Evolutionary conservation across 2,797 vertebrate species (phyloP).

Genomic region (Tokudaia tokunoshimensis): DNA sequence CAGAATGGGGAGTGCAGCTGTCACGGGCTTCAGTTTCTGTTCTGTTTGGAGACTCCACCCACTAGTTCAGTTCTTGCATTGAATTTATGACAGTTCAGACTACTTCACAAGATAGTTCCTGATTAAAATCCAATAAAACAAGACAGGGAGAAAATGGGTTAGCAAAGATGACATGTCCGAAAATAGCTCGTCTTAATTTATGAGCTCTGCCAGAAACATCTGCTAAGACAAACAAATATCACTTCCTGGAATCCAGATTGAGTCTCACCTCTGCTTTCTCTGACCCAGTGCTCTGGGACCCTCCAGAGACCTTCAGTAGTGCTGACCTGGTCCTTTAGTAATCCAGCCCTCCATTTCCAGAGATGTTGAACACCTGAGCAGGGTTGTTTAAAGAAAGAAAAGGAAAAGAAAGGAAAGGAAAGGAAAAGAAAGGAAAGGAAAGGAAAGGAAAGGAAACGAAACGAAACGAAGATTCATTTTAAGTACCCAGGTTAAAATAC

Average conservation of each 20-base stretch:
- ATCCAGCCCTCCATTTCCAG: not conserved
- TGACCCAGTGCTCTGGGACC: not conserved
- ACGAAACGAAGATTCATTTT: not conserved
- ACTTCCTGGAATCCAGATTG: not conserved
- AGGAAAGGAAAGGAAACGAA: too few relatives aligned
- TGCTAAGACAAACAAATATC: constrained; percentile 6
- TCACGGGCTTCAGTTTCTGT: not conserved
- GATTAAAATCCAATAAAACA: constrained; percentile 50
- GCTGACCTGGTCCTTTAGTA: not conserved
- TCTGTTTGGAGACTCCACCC: not conserved
- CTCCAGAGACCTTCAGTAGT: not conserved
- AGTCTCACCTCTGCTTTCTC: constrained; percentile 20
- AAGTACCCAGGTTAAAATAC: not conserved
- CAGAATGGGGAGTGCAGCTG: not conserved
- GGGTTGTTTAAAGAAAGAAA: not conserved
- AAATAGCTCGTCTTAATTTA: constrained; percentile 44
- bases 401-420: rapidly evolving
- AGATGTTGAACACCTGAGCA: not conserved
- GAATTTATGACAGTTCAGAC: constrained; percentile 47
- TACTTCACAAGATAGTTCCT: not conserved
- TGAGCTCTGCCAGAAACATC: not conserved
- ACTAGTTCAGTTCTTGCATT: not conserved
- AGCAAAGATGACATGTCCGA: not conserved
- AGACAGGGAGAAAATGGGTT: not conserved
- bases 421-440: rapidly evolving